phyloP scores from a whole-genome alignment of 2,797 vertebrate species.

The Chloroceryle amazona region DNA sequence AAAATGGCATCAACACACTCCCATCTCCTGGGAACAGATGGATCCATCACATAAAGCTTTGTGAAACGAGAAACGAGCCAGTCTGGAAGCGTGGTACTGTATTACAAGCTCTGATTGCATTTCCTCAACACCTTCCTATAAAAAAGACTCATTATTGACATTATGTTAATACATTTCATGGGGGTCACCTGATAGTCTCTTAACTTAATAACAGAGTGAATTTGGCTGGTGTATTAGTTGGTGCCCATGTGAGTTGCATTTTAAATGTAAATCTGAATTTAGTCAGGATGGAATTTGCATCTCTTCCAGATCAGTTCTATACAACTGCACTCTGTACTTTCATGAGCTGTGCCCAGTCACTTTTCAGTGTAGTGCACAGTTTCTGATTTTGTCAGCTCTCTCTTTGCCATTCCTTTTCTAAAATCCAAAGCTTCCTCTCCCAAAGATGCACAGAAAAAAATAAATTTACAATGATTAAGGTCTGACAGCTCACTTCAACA shows the following conservation, averaged over 20 bases:
- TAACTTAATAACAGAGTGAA: constrained; percentile 60
- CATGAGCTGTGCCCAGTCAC: constrained; percentile 26
- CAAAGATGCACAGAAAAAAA: neutral
- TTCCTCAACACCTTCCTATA: constrained; percentile 46
- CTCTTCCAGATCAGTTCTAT: constrained; percentile 18
- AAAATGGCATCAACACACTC: constrained; percentile 26
- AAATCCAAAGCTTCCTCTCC: neutral
- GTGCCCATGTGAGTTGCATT: constrained; percentile 25
- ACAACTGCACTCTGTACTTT: neutral
- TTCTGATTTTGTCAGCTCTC: constrained; percentile 39
- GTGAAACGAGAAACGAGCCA: constrained; percentile 2
- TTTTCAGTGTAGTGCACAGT: neutral
- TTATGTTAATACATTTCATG: constrained; percentile 65
- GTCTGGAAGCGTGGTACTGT: neutral
- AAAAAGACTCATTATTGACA: constrained; percentile 61
- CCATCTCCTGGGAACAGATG: constrained; percentile 66
- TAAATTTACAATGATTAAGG: neutral
- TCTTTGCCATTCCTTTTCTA: neutral
- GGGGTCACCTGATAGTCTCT: constrained; percentile 41
- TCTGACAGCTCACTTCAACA: neutral
- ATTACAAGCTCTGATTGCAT: constrained; percentile 9
- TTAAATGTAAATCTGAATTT: constrained; percentile 51
- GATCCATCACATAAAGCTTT: constrained; percentile 34
- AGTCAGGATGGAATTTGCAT: constrained; percentile 20
- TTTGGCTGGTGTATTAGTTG: constrained; percentile 38